Evolutionary conservation across 2,113 vertebrate species (phyloP), one percentile per base, ranked within the genome.

Genomic region (Siphamia tubifer): DNA sequence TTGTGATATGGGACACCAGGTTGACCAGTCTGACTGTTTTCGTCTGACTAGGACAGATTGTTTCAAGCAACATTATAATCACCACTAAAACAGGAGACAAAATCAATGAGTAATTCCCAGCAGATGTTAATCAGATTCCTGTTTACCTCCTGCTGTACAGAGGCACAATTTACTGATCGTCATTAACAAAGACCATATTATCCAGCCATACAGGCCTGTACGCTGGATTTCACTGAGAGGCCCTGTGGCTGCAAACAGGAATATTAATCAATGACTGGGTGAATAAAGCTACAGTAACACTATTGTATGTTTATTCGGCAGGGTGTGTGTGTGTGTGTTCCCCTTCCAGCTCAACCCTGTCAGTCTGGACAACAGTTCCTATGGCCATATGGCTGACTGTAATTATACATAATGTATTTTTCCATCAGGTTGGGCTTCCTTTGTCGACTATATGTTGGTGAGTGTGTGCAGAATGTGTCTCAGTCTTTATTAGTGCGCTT

Each of bases 341-440:
- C 71, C 48, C 58, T 71, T 64, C 36, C 49, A 73, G 71, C 53
- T 68, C 64, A 77, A 71, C 77, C 65, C 74, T 79, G 61, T 43
- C 54, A 28, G 81, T 73, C 58, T 71, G 57, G 65, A 73, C 78
- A 82, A 36, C 78, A 74, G 84, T 83, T 74, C 58, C 61, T 24
- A 57, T 74, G 62, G 63, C 74, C 87, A 87, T 89, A 87, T 89
- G 83, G 81, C 65, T 48, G 65, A 56, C 65, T 82, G 68, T 84
- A 85, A 81, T 89, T 81, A 79, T 72, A 78, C 63, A 81, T 72
- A 74, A 72, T 77, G 57, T 49, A 55, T 38, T 74, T 66, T 53
- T 74, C 62, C 56, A 63, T 71, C 56, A 78, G 75, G 56, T 70
- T 70, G 55, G 44, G 23, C 17, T 48, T 64, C 2, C 23, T 73